Evolutionary conservation across 1,140 invertebrate genomes (phyloP), one percentile per base, ranked within the genome.

Genomic region (Hylaeus anthracinus): DNA sequence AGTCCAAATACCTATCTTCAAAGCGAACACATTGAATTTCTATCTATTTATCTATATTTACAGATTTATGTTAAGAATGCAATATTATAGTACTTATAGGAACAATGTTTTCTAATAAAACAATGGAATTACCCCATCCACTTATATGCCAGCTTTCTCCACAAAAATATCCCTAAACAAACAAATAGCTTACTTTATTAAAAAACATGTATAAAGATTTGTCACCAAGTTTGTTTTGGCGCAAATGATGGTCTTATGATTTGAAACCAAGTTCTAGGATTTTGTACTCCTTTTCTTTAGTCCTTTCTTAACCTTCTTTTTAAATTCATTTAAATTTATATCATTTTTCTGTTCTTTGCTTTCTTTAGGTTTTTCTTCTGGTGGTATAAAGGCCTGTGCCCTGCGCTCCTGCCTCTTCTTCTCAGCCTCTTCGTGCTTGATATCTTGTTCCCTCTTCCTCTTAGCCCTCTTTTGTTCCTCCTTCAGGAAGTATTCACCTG

Each of bases 401-500:
- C 98, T 94, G 80, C 95, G 95, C 88, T 97, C 97, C 90, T 98
- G 94, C 88, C 96, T 95, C 79, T 95, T 95, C 88, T 96, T 96
- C 56, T 95, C 95, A 5, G 95, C 95, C 92, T 96, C 94, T 83
- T 95, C 92, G 89, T 97, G 95, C 91, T 96, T 97, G 67, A 96
- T 95, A 86, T 96, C 95, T 84, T 96, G 96, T 92, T 97, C 96
- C 90, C 97, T 95, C 69, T 95, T 94, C 82, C 94, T 95, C 89
- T 96, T 96, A 3, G 95, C 95, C 83, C 95, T 95, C 90, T 96
- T 97, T 82, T 99, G 96, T 69, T 96, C 95, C 88, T 97, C 96
- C 89, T 97, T 98, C 37, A 99, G 94, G 95, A 99, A 99, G 92
- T 98, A 99, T 94, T 99, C 98, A 73, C 99, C 99, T 77, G 96